phyloP scores from a whole-genome alignment of 2,888 invertebrate species.

The Clepsis dumicolana region DNA sequence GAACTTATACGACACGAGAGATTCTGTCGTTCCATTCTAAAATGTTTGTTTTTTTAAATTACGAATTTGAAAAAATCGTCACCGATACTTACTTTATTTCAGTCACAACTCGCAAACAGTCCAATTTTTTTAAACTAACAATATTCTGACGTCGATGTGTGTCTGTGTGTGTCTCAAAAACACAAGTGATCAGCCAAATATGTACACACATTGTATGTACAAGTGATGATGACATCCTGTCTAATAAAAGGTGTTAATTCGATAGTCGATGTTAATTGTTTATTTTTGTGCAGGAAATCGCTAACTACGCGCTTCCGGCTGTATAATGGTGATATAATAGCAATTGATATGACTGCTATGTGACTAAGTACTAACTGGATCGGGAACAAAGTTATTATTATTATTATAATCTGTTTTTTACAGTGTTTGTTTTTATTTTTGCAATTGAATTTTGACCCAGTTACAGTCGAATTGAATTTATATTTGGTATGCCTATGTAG shows the following conservation, averaged over 20 bases:
- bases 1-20: too few species aligned
- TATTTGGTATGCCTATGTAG: too few species aligned
- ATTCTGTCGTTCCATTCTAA: too few species aligned
- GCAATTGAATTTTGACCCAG: too few species aligned
- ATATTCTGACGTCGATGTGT: too few species aligned
- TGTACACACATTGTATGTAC: neutral
- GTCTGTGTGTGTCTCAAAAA: neutral
- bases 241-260: conserved; percentile 44
- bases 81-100: too few species aligned
- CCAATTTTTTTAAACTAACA: too few species aligned
- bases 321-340: conserved; percentile 31
- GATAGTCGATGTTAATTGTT: conserved; percentile 42
- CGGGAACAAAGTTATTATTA: neutral
- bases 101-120: too few species aligned
- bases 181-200: neutral
- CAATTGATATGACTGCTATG: conserved; percentile 30
- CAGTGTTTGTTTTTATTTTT: neutral
- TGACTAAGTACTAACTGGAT: conserved; percentile 34
- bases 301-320: conserved; percentile 43
- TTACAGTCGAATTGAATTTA: too few species aligned
- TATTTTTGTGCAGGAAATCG: conserved; percentile 46
- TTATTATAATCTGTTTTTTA: too few species aligned
- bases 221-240: conserved; percentile 32
- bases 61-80: too few species aligned
- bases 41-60: too few species aligned